Percentiles rank a stretch among this genome's conserved stretches.
Conservation (phyloP, 2,888 invertebrate species). For the Ephialtes manifestator region DNA sequence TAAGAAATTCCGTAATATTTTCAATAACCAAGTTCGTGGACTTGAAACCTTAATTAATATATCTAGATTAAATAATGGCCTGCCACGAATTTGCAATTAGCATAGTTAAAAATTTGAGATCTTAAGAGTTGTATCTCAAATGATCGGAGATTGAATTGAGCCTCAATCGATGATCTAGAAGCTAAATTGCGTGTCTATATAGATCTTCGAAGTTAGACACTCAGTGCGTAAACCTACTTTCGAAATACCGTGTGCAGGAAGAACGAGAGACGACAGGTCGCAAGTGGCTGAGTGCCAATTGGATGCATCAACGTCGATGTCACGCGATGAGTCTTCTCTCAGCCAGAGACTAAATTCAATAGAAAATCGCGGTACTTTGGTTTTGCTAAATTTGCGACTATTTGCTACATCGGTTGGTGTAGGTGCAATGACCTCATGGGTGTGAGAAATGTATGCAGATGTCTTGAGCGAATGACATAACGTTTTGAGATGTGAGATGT, state of each 20-base stretch:
- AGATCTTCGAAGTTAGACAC: slow-evolving; percentile 33
- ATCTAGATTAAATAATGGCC: too few species aligned
- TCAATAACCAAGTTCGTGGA: too few species aligned
- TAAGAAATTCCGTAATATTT: too few species aligned
- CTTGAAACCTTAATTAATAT: too few species aligned
- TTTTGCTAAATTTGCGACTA: slow-evolving; percentile 30
- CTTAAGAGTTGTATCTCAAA: slow-evolving; percentile 14
- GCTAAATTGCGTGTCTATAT: slow-evolving; percentile 22
- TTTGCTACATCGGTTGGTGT: slow-evolving; percentile 35
- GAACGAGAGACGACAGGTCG: slow-evolving; percentile 43
- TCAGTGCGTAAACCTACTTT: slow-evolving; percentile 71
- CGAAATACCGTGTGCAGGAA: slow-evolving; percentile 50
- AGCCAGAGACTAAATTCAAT: slow-evolving; percentile 27
- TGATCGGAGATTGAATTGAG: not conserved
- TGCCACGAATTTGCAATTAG: slow-evolving; percentile 21
- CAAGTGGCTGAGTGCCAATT: slow-evolving; percentile 79
- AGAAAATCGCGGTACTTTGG: slow-evolving; percentile 35
- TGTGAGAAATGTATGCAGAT: not conserved
- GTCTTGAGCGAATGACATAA: not conserved
- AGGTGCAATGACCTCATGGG: slow-evolving; percentile 60
- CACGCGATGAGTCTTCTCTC: slow-evolving; percentile 16
- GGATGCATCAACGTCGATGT: slow-evolving; percentile 72
- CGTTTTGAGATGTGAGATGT: not conserved
- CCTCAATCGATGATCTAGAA: not conserved
- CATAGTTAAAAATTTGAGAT: slow-evolving; percentile 32